Base-by-base conservation (phyloP, 2,888 invertebrate genomes). In the Eupithecia abbreviata region DNA sequence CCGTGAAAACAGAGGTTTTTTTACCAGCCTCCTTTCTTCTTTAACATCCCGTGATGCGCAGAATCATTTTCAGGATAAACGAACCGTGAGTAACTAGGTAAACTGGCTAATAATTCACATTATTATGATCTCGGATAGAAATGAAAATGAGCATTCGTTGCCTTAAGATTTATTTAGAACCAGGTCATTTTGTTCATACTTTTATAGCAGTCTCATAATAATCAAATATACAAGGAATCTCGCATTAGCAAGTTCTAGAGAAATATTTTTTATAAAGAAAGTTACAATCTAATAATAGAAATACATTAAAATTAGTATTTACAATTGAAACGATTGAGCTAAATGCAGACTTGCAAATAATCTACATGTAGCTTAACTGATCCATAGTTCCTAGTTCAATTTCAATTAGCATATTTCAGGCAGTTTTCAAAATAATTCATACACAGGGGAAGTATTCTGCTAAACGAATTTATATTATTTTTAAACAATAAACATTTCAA, bases 71-170 rank as follows among this genome's bases (percentile, higher is more conserved):
- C 72, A 74, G 65, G 70, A 69, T 74, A 70, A 77, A 74, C 77
- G 77, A 72, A 70, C 72, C 72, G 77, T 70, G 55, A 74, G 42
- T 72, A 68, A 77, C 70, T 30, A 58, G n/a, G 69, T 71, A 62
- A 71, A 62, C 62, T 43, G 49, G 41, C 69, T 67, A 49, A 73
- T 77, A 72, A 72, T 72, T 72, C 66, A 73, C 47, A 76, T 73
- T 71, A 71, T 58, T 77, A 74, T 72, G 65, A 69, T 42, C 42
- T 13, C 42, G 42, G 13, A 12, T 12, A 65, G 62, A 65, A 2
- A 65, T 30, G n/a, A 62, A 62, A 65, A 65, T 65, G 12, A 42
- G 42, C 42, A 42, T n/a, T 18, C n/a, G 4, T 62, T 30, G 30
- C 30, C 30, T 30, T 30, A 3, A 51, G 2, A n/a, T n/a, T 58